Base-by-base conservation (phyloP, 2,888 invertebrate species). In the Plebejus argus region DNA sequence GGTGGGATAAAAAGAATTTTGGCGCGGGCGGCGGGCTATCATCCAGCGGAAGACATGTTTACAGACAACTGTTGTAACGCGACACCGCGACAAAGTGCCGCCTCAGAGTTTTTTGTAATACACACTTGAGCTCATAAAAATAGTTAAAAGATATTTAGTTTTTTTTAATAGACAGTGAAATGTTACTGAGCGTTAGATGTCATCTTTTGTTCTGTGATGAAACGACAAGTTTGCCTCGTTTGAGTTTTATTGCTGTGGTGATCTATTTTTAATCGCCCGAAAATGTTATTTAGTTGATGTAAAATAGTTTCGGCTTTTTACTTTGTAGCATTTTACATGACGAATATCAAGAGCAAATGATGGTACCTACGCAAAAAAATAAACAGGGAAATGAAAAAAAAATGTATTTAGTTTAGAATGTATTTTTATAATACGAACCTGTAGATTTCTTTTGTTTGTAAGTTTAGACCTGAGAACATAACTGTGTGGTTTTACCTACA, bases 191-290 rank as follows among this genome's bases (percentile, higher is more conserved):
- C 90, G 90, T 90, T 91, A 84, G 90, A 88, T 92, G 93, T 93
- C 93, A 91, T 93, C 93, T 93, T 94, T 93, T 94, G 93, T 93
- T 92, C 91, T 91, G 89, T 92, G 91, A 91, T 90, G 91, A 91
- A 91, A 87, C 89, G 89, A 90, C 86, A 90, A 90, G 89, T 88
- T 90, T 88, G 86, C 87, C 86, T 88, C 88, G 83, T 88, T 90
- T 84, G 84, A 85, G 86, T 88, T 91, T 92, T 92, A 91, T 92
- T 90, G 85, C 84, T 84, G 85, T 84, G 86, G 83, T 85, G 88
- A 85, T 90, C 92, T 93, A 92, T 93, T 93, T 93, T 86, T 86
- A 86, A 88, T 86, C 83, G 82, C 85, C 85, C 85, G 83, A 85
- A 86, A 82, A 86, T 74, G 28, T 74, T 72, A 49, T 72, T 23